These are phyloP conservation scores for Taxidea taxus DNA, from an alignment of 2,113 vertebrate genomes.

Conservation along the genomic window DNA sequence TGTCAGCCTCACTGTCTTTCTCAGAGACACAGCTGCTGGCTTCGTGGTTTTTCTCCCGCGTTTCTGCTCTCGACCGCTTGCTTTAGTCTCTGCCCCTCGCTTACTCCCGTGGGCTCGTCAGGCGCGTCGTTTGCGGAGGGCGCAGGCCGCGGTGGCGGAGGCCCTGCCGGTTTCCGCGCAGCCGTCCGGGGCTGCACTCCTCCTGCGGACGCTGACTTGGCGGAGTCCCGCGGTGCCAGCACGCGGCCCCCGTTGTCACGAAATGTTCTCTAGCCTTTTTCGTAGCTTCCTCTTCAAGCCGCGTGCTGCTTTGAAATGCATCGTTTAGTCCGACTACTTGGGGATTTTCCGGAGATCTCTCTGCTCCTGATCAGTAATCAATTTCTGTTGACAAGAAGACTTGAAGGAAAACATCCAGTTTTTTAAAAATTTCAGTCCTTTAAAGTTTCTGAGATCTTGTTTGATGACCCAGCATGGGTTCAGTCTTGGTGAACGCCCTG, in stretches of 20 bases:
- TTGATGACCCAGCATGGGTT: not conserved
- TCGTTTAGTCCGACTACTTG: not conserved
- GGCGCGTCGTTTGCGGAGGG: not conserved
- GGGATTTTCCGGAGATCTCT: not conserved
- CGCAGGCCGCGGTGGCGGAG: not conserved
- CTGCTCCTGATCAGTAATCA: not conserved
- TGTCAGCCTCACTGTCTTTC: not conserved
- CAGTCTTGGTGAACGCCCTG: not conserved
- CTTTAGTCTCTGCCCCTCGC: too few species aligned
- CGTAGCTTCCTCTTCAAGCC: not conserved
- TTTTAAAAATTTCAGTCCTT: not conserved
- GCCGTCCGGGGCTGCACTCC: too few species aligned
- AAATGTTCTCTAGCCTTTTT: not conserved
- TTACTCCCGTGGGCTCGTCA: not conserved
- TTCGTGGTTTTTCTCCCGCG: not conserved
- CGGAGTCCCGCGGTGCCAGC: not conserved
- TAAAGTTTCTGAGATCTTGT: not conserved
- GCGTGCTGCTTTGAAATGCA: fast-evolving
- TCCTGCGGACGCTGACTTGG: not conserved
- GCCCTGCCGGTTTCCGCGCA: not conserved
- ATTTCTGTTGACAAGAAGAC: not conserved
- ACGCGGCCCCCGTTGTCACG: not conserved
- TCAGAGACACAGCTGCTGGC: not conserved
- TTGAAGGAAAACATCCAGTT: not conserved
- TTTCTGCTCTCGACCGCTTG: not conserved